phyloP scores from a whole-genome alignment of 2,797 vertebrate species.

The Melanotaenia pygmaea region DNA sequence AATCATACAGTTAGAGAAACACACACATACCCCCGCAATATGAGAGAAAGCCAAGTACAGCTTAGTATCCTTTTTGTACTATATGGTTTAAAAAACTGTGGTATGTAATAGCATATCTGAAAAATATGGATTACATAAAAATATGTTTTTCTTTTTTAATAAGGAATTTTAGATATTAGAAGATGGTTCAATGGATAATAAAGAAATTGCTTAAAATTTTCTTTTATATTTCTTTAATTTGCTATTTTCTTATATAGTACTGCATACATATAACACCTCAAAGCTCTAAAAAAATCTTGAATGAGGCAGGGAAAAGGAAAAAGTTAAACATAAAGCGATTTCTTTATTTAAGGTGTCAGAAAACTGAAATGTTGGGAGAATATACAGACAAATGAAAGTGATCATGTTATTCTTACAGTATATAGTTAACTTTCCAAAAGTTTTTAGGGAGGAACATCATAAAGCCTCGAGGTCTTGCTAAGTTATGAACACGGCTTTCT shows the following conservation, averaged over 20 bases:
- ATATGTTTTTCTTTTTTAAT: slow-evolving; percentile 4
- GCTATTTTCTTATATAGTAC: background rate
- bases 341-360: background rate
- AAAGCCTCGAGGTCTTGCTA: background rate
- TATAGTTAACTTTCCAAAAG: background rate
- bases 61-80: slow-evolving; percentile 12
- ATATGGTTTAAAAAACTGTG: slow-evolving; percentile 8
- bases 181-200: background rate
- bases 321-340: background rate
- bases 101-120: background rate
- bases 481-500: background rate
- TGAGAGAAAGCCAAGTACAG: slow-evolving; percentile 21
- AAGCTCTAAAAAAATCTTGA: background rate
- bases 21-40: slow-evolving; percentile 12
- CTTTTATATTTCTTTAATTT: background rate
- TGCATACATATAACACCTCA: background rate
- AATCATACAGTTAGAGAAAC: slow-evolving; percentile 45
- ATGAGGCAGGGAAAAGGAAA: background rate
- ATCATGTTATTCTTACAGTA: background rate
- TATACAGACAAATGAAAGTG: too few relatives aligned
- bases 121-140: slow-evolving; percentile 4
- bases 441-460: background rate
- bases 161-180: background rate
- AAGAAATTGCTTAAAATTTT: background rate
- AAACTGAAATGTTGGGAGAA: background rate